phyloP scores from a whole-genome alignment of 2,113 vertebrate species.

The Macroglossus sobrinus region DNA sequence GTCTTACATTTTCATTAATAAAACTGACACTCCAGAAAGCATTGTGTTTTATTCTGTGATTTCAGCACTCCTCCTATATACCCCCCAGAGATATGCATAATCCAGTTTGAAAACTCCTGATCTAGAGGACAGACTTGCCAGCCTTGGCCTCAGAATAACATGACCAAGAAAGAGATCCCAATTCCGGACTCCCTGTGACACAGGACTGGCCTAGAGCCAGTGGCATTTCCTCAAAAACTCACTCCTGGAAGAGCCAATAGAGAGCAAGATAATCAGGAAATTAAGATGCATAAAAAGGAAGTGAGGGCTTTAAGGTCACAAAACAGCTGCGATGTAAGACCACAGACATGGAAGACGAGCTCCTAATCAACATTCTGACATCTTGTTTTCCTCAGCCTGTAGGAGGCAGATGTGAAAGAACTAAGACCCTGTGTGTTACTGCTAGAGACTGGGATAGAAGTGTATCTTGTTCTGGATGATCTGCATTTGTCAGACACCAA shows the following conservation, averaged over 20 bases:
- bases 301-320: not conserved
- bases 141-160: not conserved
- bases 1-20: not conserved
- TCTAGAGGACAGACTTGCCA: not conserved
- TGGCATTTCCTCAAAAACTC: conserved; percentile 45
- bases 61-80: not conserved
- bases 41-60: not conserved
- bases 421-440: not conserved
- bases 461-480: not conserved
- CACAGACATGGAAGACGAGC: not conserved
- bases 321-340: not conserved
- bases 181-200: not conserved
- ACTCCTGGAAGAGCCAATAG: not conserved
- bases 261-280: conserved; percentile 41
- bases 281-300: conserved; percentile 15
- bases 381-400: not conserved
- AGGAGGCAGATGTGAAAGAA: not conserved
- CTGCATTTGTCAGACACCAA: not conserved
- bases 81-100: not conserved
- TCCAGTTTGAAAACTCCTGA: not conserved
- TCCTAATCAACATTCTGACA: not conserved
- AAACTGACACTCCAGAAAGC: not conserved
- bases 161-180: not conserved
- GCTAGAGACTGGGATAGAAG: not conserved
- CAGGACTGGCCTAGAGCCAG: not conserved